Conservation (phyloP, 1,140 invertebrate species). For the Orius insidiosus region DNA sequence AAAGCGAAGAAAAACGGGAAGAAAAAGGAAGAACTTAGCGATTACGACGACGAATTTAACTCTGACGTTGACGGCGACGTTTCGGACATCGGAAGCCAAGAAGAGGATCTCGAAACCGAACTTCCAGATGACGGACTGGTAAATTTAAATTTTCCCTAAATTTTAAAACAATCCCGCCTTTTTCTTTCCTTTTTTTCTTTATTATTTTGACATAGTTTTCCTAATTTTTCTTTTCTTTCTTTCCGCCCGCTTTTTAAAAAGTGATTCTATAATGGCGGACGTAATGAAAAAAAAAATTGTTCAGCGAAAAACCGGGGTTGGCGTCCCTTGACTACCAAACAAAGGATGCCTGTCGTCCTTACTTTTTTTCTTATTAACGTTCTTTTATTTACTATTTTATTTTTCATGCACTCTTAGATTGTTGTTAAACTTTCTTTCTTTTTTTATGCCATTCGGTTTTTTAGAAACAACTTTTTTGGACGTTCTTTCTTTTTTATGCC, state of each 20-base stretch:
- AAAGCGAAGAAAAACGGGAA: conserved; percentile 25
- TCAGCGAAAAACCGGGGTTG: conserved; percentile 1
- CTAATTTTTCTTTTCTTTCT: too few species aligned
- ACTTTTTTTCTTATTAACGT: conserved; percentile 4
- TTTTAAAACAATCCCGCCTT: too few species aligned
- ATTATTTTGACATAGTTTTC: too few species aligned
- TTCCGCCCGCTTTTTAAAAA: too few species aligned
- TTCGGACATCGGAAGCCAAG: conserved; percentile 21
- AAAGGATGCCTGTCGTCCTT: conserved; percentile 4
- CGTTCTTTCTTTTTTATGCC: too few species aligned
- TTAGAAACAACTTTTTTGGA: too few species aligned
- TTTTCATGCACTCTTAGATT: too few species aligned
- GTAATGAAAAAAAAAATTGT: conserved; percentile 27
- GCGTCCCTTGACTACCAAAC: conserved; percentile 9
- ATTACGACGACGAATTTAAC: conserved; percentile 29
- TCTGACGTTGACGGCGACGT: conserved; percentile 27
- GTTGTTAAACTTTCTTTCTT: too few species aligned
- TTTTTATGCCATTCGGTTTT: too few species aligned
- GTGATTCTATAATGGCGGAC: conserved; percentile 25
- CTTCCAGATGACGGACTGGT: conserved; percentile 20
- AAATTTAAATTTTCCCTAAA: neutral
- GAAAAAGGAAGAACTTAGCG: conserved; percentile 27
- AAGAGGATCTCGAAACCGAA: conserved; percentile 24
- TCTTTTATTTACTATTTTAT: neutral
- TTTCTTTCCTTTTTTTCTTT: too few species aligned